Conservation (phyloP, 2,113 vertebrate species). For the Istiophorus platypterus region DNA sequence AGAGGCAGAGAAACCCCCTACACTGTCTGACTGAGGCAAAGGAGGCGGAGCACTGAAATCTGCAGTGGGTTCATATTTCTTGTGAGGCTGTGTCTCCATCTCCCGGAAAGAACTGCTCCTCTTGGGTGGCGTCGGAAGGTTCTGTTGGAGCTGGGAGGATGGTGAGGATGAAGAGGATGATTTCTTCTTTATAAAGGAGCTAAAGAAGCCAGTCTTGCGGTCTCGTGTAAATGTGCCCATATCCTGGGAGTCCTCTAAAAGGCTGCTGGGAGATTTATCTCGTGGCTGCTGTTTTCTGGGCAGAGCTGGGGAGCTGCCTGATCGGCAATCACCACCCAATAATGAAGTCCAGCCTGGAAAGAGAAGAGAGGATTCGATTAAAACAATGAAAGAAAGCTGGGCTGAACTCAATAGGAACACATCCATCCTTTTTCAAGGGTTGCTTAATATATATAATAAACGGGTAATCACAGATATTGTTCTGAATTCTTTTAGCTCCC, state of each 20-base stretch:
- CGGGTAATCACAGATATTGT: neutral
- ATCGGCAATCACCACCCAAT: slow-evolving; percentile 75
- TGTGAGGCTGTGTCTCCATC: slow-evolving; percentile 97
- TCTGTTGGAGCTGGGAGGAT: slow-evolving; percentile 83
- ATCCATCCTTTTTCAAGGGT: slow-evolving; percentile 6
- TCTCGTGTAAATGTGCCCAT: slow-evolving; percentile 94
- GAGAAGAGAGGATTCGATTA: slow-evolving; percentile 59
- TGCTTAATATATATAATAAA: neutral
- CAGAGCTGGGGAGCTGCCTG: slow-evolving; percentile 92
- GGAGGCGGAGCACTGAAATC: slow-evolving; percentile 86
- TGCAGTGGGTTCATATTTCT: slow-evolving; percentile 95
- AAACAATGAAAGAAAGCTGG: neutral
- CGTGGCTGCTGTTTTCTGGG: slow-evolving; percentile 96
- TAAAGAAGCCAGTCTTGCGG: slow-evolving; percentile 98
- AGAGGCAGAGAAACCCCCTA: slow-evolving; percentile 87
- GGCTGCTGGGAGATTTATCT: slow-evolving; percentile 94
- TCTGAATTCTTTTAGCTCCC: neutral
- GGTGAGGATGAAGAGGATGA: slow-evolving; percentile 79
- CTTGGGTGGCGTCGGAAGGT: slow-evolving; percentile 94
- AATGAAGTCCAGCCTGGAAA: slow-evolving; percentile 87
- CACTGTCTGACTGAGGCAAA: slow-evolving; percentile 90
- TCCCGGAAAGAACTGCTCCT: slow-evolving; percentile 97
- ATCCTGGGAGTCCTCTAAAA: slow-evolving; percentile 93
- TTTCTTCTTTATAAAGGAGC: slow-evolving; percentile 99
- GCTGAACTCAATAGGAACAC: slow-evolving; percentile 5